Percentiles rank a stretch among this genome's conserved stretches.
Evolutionary conservation across 2,113 vertebrate species (phyloP).

Genomic region (Pagrus major): DNA sequence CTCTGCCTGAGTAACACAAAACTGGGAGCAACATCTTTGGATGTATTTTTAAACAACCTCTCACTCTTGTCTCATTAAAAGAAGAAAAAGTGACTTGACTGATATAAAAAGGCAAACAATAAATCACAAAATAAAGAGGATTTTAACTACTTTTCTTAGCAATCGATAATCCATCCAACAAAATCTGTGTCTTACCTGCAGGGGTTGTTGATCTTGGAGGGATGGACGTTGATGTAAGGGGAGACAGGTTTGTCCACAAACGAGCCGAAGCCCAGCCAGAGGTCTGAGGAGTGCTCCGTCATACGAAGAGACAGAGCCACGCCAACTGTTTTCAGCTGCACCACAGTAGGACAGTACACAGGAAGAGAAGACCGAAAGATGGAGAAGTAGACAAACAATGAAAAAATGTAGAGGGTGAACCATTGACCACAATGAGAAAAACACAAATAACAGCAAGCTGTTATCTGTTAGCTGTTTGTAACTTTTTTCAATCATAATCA

Average conservation of each 20-base stretch:
- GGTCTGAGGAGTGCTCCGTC: conserved; percentile 91
- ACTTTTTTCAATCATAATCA: neutral
- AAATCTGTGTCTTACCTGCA: conserved; percentile 88
- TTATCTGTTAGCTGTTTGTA: too few species aligned
- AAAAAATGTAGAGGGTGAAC: neutral
- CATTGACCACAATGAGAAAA: too few species aligned
- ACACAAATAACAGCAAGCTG: too few species aligned
- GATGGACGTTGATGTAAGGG: conserved; percentile 96
- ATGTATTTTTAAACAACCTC: neutral
- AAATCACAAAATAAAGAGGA: neutral
- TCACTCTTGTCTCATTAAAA: neutral
- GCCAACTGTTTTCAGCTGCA: conserved; percentile 92
- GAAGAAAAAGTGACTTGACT: neutral
- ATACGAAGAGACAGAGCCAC: conserved; percentile 93
- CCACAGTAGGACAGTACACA: conserved; percentile 59
- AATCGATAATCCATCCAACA: neutral
- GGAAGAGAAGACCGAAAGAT: neutral
- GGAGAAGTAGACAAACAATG: neutral
- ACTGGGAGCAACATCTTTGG: neutral
- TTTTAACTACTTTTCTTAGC: neutral
- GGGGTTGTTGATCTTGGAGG: conserved; percentile 94
- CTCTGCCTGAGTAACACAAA: conserved; percentile 14
- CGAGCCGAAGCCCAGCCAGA: conserved; percentile 95
- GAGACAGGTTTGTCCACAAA: conserved; percentile 99
- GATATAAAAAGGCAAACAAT: neutral